These are phyloP conservation scores for Chauna torquata DNA, from an alignment of 2,113 vertebrate species.

Conservation along the genomic window DNA sequence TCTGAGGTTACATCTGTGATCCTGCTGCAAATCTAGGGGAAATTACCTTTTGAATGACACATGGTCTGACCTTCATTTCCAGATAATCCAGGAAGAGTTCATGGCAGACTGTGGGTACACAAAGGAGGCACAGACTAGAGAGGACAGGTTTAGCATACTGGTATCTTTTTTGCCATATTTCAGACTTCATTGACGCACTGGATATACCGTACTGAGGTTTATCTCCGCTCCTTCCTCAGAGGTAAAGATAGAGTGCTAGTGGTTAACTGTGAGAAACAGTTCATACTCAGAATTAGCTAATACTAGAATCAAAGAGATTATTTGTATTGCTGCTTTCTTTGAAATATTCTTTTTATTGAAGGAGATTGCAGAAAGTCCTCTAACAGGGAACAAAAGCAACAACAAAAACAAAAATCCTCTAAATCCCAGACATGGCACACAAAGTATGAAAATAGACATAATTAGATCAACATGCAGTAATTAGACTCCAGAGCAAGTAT, in stretches of 20 bases:
- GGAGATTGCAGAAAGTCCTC: not conserved
- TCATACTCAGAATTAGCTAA: not conserved
- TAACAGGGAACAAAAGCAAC: not conserved
- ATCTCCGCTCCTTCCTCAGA: not conserved
- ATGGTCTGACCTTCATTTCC: constrained; percentile 22
- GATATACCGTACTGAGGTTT: rapidly evolving
- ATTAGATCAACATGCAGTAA: not conserved
- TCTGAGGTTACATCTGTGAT: not conserved
- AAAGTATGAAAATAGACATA: not conserved
- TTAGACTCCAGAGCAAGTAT: not conserved
- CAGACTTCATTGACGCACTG: not conserved
- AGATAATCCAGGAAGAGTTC: constrained; percentile 12
- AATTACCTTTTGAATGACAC: constrained; percentile 44
- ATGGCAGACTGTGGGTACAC: not conserved
- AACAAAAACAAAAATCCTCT: not conserved
- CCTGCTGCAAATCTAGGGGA: not conserved
- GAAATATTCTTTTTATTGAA: not conserved
- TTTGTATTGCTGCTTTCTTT: not conserved
- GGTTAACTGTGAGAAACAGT: not conserved
- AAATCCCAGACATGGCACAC: not conserved
- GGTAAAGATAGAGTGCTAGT: not conserved
- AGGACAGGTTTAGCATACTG: not conserved
- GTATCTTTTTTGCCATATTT: not conserved
- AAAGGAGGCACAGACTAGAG: not conserved
- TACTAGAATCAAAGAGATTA: not conserved